A percentile compares a stretch with the other conserved stretches of the same genome.
phyloP scores from a whole-genome alignment of 2,113 vertebrate genomes.

The Eulemur macaco region DNA sequence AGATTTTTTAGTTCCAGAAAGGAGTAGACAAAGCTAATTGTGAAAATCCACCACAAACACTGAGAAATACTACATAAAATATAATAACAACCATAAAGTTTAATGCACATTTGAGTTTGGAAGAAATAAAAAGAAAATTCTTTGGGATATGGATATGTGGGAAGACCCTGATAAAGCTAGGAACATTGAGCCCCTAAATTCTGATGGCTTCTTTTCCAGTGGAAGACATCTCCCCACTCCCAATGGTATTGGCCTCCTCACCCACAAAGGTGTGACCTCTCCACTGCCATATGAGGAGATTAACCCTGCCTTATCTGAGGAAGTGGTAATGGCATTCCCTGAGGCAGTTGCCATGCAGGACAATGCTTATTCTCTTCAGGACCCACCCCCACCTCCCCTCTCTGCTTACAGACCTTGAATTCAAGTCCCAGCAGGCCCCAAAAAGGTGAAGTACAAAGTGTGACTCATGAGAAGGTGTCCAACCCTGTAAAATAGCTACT shows the following conservation, averaged over 20 bases:
- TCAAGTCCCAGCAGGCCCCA: too few species aligned
- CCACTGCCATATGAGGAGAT: neutral
- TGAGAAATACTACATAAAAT: neutral
- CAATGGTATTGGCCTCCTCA: neutral
- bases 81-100: neutral
- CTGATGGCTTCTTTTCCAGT: neutral
- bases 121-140: neutral
- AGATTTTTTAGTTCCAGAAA: neutral
- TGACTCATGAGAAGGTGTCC: neutral
- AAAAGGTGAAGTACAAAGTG: neutral
- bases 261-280: neutral
- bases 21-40: neutral
- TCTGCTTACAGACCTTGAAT: too few species aligned
- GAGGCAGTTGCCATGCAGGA: neutral
- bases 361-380: too few species aligned
- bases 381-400: too few species aligned
- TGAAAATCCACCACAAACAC: neutral
- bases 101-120: neutral
- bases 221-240: neutral
- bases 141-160: neutral
- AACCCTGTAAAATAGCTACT: neutral
- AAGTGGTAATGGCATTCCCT: neutral
- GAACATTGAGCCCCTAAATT: neutral
- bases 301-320: neutral
- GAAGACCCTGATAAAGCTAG: neutral